Conservation (phyloP, 1,140 invertebrate species). For the Drosophila albomicans region DNA sequence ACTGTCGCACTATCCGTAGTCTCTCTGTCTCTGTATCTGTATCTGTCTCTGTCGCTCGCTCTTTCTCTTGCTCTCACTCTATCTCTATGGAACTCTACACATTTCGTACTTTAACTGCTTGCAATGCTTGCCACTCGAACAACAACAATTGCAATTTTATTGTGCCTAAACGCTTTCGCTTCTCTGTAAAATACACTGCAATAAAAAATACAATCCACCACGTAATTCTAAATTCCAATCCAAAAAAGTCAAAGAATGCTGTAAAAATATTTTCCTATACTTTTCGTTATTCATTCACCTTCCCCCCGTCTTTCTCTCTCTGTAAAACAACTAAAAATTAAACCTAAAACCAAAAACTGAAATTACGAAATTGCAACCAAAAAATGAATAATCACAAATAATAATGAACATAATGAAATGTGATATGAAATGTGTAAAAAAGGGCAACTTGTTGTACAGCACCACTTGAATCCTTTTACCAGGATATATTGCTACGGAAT, state of each 20-base stretch:
- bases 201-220: conserved; percentile 13
- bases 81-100: conserved; percentile 12
- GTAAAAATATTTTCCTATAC: conserved; percentile 65
- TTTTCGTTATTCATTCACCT: conserved; percentile 59
- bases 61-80: conserved; percentile 22
- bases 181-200: conserved; percentile 39
- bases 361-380: conserved; percentile 50
- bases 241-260: conserved; percentile 47
- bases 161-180: conserved; percentile 53
- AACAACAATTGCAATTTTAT: conserved; percentile 43
- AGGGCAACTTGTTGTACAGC: conserved; percentile 84
- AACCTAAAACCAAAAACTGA: conserved; percentile 20
- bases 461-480: conserved; percentile 84
- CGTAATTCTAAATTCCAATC: conserved; percentile 29
- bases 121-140: conserved; percentile 53
- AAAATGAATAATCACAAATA: conserved; percentile 46
- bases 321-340: conserved; percentile 28
- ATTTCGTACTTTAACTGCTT: conserved; percentile 42
- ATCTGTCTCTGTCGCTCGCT: conserved; percentile 24
- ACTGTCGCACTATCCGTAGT: conserved; percentile 74
- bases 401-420: conserved; percentile 59
- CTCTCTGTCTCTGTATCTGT: conserved; percentile 46
- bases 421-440: conserved; percentile 78
- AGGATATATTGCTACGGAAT: conserved; percentile 84
- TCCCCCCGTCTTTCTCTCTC: conserved; percentile 36